Percentiles rank a stretch among this genome's conserved stretches.
Conservation (phyloP, 2,888 invertebrate genomes). For the Rhopalosiphum nymphaeae region DNA sequence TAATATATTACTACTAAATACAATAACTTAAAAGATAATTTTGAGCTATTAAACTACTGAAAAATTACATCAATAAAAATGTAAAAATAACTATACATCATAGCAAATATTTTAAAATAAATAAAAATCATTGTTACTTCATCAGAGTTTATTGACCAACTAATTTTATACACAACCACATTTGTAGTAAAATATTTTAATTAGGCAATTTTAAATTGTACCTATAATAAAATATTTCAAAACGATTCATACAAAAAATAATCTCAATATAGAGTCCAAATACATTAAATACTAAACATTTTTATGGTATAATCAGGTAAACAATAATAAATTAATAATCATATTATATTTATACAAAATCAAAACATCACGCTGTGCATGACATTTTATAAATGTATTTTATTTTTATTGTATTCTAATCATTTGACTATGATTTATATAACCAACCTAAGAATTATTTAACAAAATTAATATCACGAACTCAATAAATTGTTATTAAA, state of each 20-base stretch:
- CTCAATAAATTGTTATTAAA: background rate
- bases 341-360: background rate
- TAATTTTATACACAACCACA: background rate
- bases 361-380: fast-evolving
- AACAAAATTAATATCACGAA: background rate
- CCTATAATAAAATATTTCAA: background rate
- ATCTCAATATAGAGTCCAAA: background rate
- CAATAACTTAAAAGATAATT: background rate
- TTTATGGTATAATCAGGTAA: background rate
- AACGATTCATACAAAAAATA: background rate
- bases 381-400: background rate
- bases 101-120: background rate
- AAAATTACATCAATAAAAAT: background rate
- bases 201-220: background rate
- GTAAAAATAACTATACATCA: background rate
- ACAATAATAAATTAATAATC: background rate
- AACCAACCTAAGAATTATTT: background rate
- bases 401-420: background rate
- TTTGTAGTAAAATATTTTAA: background rate
- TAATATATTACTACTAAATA: background rate
- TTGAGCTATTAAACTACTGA: background rate
- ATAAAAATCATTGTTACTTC: background rate
- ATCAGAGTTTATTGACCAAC: background rate
- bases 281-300: background rate
- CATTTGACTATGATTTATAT: background rate